Percentiles rank a stretch among this genome's conserved stretches.
These are phyloP conservation scores for Forbesichthys papilliferus DNA, from an alignment of 2,113 vertebrate species.

Conservation along the genomic window DNA sequence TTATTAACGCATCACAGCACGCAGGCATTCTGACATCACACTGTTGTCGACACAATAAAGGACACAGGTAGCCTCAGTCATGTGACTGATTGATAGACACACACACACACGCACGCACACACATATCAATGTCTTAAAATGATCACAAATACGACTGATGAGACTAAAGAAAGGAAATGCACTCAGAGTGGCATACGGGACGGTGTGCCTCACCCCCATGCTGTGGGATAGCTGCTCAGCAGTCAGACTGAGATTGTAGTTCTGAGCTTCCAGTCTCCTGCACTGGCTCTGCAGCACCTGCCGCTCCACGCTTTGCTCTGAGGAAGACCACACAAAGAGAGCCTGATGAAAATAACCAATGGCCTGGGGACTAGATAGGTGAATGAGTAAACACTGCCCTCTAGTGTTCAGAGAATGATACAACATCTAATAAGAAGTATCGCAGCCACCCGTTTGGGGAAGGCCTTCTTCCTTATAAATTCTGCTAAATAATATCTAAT, in stretches of 20 bases:
- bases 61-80: no score
- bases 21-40: no score
- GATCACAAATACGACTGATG: no score
- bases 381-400: constrained; percentile 24
- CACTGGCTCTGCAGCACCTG: constrained; percentile 95
- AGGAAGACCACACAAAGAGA: background rate
- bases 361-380: background rate
- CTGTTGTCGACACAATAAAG: no score
- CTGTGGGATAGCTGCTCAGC: constrained; percentile 95
- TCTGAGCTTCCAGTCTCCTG: constrained; percentile 92
- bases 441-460: no score
- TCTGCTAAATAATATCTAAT: no score
- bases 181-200: background rate
- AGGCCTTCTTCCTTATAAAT: no score
- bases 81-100: no score
- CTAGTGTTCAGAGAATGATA: constrained; percentile 33
- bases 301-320: constrained; percentile 95
- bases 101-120: background rate
- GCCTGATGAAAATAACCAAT: background rate
- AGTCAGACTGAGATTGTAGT: constrained; percentile 93
- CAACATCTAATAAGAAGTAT: background rate
- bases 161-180: no score
- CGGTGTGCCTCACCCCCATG: constrained; percentile 88
- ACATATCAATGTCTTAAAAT: background rate
- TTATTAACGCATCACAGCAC: background rate